A percentile compares a stretch with the other conserved stretches of the same genome.
Evolutionary conservation across 2,888 invertebrate genomes (phyloP).

Genomic region (Drosophila pseudotakahashii): DNA sequence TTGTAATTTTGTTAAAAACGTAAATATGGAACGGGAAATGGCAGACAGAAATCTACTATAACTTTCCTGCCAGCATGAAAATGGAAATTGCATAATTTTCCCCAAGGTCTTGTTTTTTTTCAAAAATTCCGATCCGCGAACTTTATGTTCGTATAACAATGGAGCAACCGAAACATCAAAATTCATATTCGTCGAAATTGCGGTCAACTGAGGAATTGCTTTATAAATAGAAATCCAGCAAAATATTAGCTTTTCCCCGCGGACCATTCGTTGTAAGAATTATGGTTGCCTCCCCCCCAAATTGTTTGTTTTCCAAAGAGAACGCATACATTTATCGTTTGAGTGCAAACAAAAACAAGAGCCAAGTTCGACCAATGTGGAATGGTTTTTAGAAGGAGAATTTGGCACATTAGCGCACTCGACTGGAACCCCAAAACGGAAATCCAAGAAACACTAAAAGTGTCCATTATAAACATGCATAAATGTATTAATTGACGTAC

Average conservation of each 20-base stretch:
- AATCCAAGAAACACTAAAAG: conserved; percentile 63
- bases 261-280: conserved; percentile 48
- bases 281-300: conserved; percentile 41
- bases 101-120: conserved; percentile 29
- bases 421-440: conserved; percentile 67
- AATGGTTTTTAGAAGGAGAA: conserved; percentile 1
- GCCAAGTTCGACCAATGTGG: conserved; percentile 11
- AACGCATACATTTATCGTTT: conserved; percentile 17
- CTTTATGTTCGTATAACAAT: conserved; percentile 51
- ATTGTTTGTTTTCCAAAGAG: conserved; percentile 32
- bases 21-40: too few relatives aligned
- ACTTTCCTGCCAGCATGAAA: not conserved
- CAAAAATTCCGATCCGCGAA: conserved; percentile 8
- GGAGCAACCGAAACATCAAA: conserved; percentile 1
- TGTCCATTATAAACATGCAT: conserved; percentile 68
- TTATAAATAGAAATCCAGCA: conserved; percentile 65
- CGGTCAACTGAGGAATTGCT: conserved; percentile 67
- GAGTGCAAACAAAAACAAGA: conserved; percentile 39
- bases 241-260: conserved; percentile 54
- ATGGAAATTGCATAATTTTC: conserved; percentile 2
- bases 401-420: conserved; percentile 64
- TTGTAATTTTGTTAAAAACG: not conserved
- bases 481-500: conserved; percentile 61
- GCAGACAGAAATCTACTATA: not conserved
- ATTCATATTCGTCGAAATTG: conserved; percentile 54